These are phyloP conservation scores for Whitmania pigra DNA, from an alignment of 1,140 invertebrate species.

Conservation along the genomic window DNA sequence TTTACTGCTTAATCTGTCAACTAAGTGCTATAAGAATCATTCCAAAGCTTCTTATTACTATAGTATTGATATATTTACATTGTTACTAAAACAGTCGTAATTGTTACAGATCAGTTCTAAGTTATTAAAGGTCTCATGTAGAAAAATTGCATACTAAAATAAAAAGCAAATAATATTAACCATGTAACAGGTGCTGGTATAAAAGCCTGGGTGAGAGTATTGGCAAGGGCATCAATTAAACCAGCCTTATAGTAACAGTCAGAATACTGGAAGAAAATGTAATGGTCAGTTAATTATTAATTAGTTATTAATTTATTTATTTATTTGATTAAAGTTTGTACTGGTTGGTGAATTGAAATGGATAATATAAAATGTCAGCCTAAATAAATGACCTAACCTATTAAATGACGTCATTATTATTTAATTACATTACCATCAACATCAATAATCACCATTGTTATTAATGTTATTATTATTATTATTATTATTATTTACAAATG, in stretches of 20 bases:
- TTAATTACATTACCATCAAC: neutral
- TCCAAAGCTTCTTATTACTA: too few relatives aligned
- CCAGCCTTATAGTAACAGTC: slow-evolving; percentile 61
- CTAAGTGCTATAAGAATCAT: too few relatives aligned
- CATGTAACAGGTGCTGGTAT: slow-evolving; percentile 58
- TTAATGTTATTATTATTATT: neutral
- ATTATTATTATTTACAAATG: neutral
- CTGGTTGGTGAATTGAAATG: neutral
- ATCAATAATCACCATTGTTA: neutral
- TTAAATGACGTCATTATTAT: neutral
- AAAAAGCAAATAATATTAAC: slow-evolving; percentile 34
- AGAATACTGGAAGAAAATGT: slow-evolving; percentile 48
- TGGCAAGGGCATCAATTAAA: slow-evolving; percentile 75
- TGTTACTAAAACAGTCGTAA: slow-evolving; percentile 15
- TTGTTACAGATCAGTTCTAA: slow-evolving; percentile 22
- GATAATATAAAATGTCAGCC: neutral
- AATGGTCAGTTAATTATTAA: neutral
- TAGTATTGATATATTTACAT: too few relatives aligned
- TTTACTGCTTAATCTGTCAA: too few relatives aligned
- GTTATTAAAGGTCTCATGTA: neutral
- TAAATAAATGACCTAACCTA: too few relatives aligned
- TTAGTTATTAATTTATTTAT: neutral
- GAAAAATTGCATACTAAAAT: neutral
- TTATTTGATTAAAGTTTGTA: too few relatives aligned
- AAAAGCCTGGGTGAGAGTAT: slow-evolving; percentile 81